Percentiles rank a stretch among this genome's conserved stretches.
These are phyloP conservation scores for Coenobita brevimanus DNA, from an alignment of 1,140 invertebrate genomes.

Conservation along the genomic window DNA sequence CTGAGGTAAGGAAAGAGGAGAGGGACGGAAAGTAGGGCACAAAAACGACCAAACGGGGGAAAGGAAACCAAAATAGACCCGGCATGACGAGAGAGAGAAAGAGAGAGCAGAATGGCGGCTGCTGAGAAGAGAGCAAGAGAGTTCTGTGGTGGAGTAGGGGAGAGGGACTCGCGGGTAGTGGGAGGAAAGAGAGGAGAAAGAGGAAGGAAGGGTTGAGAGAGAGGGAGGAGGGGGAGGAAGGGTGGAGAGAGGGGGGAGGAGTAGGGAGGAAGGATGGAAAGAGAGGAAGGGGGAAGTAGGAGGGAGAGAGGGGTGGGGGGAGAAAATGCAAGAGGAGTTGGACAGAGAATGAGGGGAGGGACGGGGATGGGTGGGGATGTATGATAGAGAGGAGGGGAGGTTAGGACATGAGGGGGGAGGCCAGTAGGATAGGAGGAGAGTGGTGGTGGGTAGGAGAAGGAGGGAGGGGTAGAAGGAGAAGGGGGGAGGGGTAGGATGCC, in stretches of 20 bases:
- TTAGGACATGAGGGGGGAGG: not conserved
- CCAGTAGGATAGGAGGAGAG: slow-evolving; percentile 2
- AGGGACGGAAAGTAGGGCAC: not conserved
- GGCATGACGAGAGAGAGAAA: slow-evolving; percentile 27
- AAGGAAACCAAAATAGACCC: not conserved
- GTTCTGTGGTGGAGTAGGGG: not conserved
- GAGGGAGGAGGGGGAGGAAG: not conserved
- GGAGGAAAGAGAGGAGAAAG: not conserved
- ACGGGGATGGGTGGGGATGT: not conserved
- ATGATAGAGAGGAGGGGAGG: slow-evolving; percentile 1
- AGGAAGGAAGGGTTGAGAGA: not conserved
- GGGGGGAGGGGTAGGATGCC: not conserved
- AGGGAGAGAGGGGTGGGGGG: not conserved
- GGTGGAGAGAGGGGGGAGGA: not conserved
- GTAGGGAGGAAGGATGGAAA: not conserved
- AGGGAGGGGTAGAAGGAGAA: not conserved
- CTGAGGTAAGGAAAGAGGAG: not conserved
- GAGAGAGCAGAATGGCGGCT: slow-evolving; percentile 4
- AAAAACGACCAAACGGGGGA: not conserved
- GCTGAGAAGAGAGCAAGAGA: not conserved
- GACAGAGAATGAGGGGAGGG: not conserved
- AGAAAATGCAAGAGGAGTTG: not conserved
- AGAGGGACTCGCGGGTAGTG: not conserved
- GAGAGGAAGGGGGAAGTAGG: not conserved
- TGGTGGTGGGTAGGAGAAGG: not conserved